Conservation (phyloP, 2,113 vertebrate species). For the Nothoprocta perdicaria region DNA sequence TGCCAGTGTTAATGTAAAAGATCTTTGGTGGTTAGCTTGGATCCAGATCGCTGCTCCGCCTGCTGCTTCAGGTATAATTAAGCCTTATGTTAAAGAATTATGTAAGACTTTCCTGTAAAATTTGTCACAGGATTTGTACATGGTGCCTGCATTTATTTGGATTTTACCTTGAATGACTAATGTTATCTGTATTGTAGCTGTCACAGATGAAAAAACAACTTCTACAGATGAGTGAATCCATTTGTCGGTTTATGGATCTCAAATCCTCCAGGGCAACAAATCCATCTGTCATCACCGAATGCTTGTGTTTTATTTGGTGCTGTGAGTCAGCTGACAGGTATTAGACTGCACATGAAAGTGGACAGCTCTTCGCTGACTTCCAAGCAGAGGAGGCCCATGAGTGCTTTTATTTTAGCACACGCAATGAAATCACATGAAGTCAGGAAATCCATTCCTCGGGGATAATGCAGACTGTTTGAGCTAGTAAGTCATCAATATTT, state of each 20-base stretch:
- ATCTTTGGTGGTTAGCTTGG: fast-evolving
- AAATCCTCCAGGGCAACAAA: slow-evolving; percentile 61
- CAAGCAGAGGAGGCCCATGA: slow-evolving; percentile 36
- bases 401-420: slow-evolving; percentile 49
- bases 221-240: slow-evolving; percentile 73
- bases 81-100: background rate
- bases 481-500: slow-evolving; percentile 19
- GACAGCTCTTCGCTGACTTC: slow-evolving; percentile 59
- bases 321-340: slow-evolving; percentile 53
- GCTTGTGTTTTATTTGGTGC: slow-evolving; percentile 64
- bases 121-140: slow-evolving; percentile 11
- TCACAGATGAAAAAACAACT: slow-evolving; percentile 74
- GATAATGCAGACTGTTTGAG: slow-evolving; percentile 36
- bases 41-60: background rate
- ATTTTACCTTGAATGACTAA: slow-evolving; percentile 67
- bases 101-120: background rate
- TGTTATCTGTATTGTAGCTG: slow-evolving; percentile 68
- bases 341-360: slow-evolving; percentile 55
- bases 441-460: slow-evolving; percentile 42
- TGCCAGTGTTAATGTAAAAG: background rate
- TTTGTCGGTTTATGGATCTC: slow-evolving; percentile 74
- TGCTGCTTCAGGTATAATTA: background rate
- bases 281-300: slow-evolving; percentile 60
- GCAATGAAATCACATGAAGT: slow-evolving; percentile 46
- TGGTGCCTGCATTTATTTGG: background rate